Percentiles rank a stretch among this genome's conserved stretches.
Conservation (phyloP, 2,888 invertebrate species). For the Hydroisotoma schaefferi region DNA sequence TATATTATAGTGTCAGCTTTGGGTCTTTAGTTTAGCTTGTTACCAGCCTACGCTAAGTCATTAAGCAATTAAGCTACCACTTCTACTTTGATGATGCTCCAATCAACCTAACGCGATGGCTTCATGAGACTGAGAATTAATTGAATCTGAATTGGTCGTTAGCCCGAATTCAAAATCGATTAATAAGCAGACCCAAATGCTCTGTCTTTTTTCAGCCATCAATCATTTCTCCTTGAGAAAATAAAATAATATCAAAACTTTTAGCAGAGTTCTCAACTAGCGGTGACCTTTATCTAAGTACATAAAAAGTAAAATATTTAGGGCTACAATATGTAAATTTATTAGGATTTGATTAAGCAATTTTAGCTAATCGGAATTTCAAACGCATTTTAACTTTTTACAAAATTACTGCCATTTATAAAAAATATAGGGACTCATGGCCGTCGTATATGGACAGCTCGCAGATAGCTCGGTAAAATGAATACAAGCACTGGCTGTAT, state of each 20-base stretch:
- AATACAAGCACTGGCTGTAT: too few relatives aligned
- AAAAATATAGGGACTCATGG: too few relatives aligned
- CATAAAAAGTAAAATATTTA: too few relatives aligned
- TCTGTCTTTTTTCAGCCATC: conserved; percentile 12
- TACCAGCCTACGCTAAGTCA: conserved; percentile 1
- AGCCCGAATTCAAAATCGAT: conserved; percentile 18
- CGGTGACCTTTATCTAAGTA: too few relatives aligned
- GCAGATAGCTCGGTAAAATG: too few relatives aligned
- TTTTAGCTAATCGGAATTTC: not conserved
- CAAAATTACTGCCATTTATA: too few relatives aligned
- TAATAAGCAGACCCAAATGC: conserved; percentile 5
- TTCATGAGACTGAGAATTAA: not conserved
- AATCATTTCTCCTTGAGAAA: conserved; percentile 8
- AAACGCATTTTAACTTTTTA: too few relatives aligned
- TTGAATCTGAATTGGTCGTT: conserved; percentile 16
- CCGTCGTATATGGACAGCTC: too few relatives aligned
- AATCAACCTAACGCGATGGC: not conserved
- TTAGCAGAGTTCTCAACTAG: too few relatives aligned
- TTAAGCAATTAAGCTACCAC: conserved; percentile 9
- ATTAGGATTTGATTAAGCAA: not conserved
- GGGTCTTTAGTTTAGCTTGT: not conserved
- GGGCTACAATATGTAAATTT: not conserved
- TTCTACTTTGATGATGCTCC: not conserved
- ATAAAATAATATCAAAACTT: too few relatives aligned
- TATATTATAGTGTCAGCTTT: not conserved